A percentile compares a stretch with the other conserved stretches of the same genome.
Evolutionary conservation across 2,797 vertebrate genomes (phyloP).

Genomic region (Ceryle rudis): DNA sequence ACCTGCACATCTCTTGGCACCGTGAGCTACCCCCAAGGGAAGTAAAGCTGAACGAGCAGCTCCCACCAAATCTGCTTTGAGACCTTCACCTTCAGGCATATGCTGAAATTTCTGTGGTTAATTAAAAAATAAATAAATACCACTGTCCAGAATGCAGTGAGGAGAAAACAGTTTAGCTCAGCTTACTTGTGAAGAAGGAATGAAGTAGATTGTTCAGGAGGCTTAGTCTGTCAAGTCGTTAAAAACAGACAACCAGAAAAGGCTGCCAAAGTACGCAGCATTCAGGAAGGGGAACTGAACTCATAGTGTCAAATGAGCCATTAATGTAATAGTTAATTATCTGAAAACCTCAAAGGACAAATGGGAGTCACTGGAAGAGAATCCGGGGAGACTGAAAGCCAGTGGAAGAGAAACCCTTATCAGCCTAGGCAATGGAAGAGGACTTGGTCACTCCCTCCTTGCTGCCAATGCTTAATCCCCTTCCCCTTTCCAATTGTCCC

Average conservation of each 20-base stretch:
- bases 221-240: neutral
- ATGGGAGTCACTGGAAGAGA: conserved; percentile 26
- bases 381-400: neutral
- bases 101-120: neutral
- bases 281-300: conserved; percentile 41
- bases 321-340: conserved; percentile 51
- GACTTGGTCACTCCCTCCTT: neutral
- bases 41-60: neutral
- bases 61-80: neutral
- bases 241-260: neutral
- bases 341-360: conserved; percentile 53
- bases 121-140: neutral
- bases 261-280: conserved; percentile 18
- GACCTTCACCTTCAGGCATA: neutral
- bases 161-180: neutral
- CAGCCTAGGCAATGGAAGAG: neutral
- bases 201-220: neutral
- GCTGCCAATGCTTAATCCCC: neutral
- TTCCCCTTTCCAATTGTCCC: neutral
- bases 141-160: neutral
- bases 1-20: neutral
- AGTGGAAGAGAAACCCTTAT: neutral
- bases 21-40: neutral
- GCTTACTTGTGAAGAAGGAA: neutral
- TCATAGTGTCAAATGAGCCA: conserved; percentile 1